These are phyloP conservation scores for Fopius arisanus DNA, from an alignment of 1,140 invertebrate genomes.

Conservation along the genomic window DNA sequence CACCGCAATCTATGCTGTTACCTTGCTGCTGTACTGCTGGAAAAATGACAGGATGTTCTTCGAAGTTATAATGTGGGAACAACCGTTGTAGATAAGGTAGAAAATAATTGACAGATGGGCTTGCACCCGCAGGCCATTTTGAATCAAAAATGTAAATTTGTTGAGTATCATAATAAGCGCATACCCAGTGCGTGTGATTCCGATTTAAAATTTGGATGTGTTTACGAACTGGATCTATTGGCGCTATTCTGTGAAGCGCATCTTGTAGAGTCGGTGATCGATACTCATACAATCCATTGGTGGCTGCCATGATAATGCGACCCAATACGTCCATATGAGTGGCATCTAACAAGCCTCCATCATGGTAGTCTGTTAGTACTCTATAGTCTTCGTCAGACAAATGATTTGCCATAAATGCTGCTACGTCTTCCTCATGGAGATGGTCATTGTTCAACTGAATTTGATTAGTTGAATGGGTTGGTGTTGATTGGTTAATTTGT, in stretches of 20 bases:
- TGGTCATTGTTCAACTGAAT: too few relatives aligned
- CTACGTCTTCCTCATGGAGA: too few relatives aligned
- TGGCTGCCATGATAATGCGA: not conserved
- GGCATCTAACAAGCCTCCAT: too few relatives aligned
- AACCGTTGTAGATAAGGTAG: not conserved
- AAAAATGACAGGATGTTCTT: not conserved
- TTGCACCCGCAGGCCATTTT: not conserved
- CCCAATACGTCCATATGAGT: not conserved
- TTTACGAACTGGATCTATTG: not conserved
- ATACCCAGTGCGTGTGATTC: not conserved
- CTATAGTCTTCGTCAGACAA: too few relatives aligned
- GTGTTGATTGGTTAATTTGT: too few relatives aligned
- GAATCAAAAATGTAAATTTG: not conserved
- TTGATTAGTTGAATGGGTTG: too few relatives aligned
- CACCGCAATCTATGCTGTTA: not conserved
- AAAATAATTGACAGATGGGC: not conserved
- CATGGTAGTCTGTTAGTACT: too few relatives aligned
- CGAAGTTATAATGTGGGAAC: not conserved
- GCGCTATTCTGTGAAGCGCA: not conserved
- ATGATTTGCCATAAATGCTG: too few relatives aligned
- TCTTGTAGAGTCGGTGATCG: not conserved
- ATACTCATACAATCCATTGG: not conserved
- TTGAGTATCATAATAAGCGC: not conserved
- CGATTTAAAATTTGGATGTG: not conserved
- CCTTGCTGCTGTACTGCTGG: not conserved